A percentile compares a stretch with the other conserved stretches of the same genome.
Evolutionary conservation across 1,140 invertebrate species (phyloP).

Genomic region (Helicoverpa armigera): DNA sequence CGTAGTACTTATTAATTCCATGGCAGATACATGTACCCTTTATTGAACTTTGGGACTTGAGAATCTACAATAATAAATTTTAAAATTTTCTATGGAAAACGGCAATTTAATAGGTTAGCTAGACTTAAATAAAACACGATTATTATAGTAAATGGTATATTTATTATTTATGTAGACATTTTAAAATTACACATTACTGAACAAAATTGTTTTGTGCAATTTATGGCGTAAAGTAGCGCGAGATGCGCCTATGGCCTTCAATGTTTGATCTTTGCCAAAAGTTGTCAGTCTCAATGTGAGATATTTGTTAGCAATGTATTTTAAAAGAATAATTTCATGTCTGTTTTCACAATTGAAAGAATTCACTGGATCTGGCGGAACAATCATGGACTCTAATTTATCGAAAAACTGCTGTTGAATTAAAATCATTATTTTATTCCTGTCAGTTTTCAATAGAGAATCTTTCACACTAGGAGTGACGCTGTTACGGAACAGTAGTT

Average conservation of each 20-base stretch:
- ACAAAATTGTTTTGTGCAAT: neutral
- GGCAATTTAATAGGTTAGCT: no score
- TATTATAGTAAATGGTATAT: neutral
- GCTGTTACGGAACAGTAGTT: constrained; percentile 56
- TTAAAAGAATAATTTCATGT: neutral
- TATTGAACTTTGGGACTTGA: no score
- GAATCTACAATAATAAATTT: no score
- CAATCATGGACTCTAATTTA: neutral
- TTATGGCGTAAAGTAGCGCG: neutral
- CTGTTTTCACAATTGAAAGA: neutral
- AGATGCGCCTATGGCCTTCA: neutral
- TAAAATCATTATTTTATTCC: neutral
- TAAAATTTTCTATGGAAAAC: no score
- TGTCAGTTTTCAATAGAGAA: neutral
- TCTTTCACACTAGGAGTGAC: constrained; percentile 50
- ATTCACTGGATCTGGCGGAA: neutral
- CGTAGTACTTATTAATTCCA: no score
- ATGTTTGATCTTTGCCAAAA: neutral
- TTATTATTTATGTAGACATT: neutral
- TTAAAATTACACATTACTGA: neutral
- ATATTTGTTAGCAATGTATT: neutral
- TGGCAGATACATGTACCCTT: no score
- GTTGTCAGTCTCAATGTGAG: neutral
- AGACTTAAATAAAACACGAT: neutral
- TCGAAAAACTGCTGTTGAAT: neutral